These are phyloP conservation scores for Diploscapter pachys DNA, from an alignment of 1,140 invertebrate genomes.

Conservation along the genomic window DNA sequence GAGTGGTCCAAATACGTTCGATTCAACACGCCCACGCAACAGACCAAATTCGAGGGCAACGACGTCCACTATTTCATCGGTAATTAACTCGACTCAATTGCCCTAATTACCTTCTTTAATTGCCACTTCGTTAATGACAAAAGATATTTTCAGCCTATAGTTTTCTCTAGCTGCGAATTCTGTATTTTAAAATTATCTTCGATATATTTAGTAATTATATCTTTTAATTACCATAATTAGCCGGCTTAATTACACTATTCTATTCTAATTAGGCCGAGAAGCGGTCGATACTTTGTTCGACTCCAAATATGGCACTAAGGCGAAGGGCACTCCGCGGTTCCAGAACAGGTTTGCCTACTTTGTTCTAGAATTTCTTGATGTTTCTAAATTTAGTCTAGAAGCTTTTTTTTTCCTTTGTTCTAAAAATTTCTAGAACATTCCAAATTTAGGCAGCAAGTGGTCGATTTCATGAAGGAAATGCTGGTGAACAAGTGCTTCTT, in stretches of 20 bases:
- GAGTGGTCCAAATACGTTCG: slow-evolving; percentile 86
- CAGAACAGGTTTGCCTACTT: slow-evolving; percentile 75
- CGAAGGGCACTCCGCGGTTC: slow-evolving; percentile 74
- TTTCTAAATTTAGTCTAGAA: not conserved
- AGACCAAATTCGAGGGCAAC: slow-evolving; percentile 89
- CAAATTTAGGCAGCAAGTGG: not conserved
- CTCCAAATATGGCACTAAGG: slow-evolving; percentile 80
- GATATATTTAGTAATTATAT: not conserved
- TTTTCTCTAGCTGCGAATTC: not conserved
- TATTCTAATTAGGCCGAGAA: slow-evolving; percentile 66
- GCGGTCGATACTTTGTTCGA: slow-evolving; percentile 85
- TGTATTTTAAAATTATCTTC: slow-evolving; percentile 12
- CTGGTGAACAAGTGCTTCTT: slow-evolving; percentile 52
- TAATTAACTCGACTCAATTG: slow-evolving; percentile 58
- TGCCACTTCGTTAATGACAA: slow-evolving; percentile 10
- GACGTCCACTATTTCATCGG: slow-evolving; percentile 94
- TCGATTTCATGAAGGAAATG: slow-evolving; percentile 70
- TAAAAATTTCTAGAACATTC: not conserved
- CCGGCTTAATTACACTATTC: slow-evolving; percentile 23
- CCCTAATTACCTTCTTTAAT: slow-evolving; percentile 22
- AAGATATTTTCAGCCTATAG: slow-evolving; percentile 10
- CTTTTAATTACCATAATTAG: too few species aligned
- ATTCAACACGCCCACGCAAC: slow-evolving; percentile 84
- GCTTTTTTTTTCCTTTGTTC: not conserved
- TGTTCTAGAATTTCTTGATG: slow-evolving; percentile 55